These are phyloP conservation scores for Anthrax anthrax DNA, from an alignment of 2,888 invertebrate genomes.

Conservation along the genomic window DNA sequence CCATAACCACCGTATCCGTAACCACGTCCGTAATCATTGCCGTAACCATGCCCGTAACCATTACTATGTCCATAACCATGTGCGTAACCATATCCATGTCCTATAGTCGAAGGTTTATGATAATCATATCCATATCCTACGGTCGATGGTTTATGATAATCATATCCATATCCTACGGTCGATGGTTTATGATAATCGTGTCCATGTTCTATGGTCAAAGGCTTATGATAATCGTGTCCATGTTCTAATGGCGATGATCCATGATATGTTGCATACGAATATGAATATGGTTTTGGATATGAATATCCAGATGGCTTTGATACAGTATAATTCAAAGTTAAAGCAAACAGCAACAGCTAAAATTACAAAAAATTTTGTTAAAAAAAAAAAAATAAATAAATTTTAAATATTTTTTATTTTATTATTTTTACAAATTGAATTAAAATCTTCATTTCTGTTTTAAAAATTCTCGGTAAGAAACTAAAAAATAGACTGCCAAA, in stretches of 20 bases:
- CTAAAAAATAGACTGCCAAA: no score
- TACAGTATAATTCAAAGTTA: background rate
- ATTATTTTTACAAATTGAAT: background rate
- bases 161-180: no score
- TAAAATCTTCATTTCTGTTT: background rate
- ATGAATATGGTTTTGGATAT: background rate
- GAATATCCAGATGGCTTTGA: background rate
- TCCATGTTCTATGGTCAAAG: no score
- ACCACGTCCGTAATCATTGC: background rate
- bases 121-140: background rate
- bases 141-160: no score
- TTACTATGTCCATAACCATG: no score
- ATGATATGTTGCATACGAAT: background rate
- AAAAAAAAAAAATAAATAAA: no score
- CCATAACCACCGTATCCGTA: background rate
- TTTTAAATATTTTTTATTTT: background rate
- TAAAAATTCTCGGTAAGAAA: no score
- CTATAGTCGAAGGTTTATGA: background rate
- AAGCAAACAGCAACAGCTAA: background rate
- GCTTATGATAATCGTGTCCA: no score
- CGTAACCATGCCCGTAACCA: no score
- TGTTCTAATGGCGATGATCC: no score
- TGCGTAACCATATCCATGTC: no score
- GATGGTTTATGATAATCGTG: background rate
- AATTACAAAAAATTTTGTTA: background rate